phyloP scores from a whole-genome alignment of 2,113 vertebrate species.

The Leptocoma aspasia region DNA sequence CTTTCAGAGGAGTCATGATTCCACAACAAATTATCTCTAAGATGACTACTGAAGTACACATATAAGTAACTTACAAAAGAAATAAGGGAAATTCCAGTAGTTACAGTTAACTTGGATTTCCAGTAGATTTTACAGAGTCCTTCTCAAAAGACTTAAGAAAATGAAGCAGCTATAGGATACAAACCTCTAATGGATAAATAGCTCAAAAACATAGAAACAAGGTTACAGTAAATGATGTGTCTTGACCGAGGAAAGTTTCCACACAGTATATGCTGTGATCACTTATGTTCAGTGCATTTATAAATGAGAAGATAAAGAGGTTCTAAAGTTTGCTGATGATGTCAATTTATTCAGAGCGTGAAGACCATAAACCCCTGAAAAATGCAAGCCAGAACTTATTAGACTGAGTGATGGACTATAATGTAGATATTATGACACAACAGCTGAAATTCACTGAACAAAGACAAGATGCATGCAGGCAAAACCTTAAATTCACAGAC shows the following conservation, averaged over 20 bases:
- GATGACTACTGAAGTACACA: neutral
- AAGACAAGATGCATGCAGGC: neutral
- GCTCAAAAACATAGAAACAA: neutral
- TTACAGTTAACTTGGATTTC: neutral
- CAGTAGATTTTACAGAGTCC: neutral
- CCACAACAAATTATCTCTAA: slow-evolving; percentile 9
- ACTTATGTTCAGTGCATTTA: neutral
- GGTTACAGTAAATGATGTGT: neutral
- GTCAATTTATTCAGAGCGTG: neutral
- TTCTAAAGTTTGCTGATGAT: neutral
- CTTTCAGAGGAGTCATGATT: slow-evolving; percentile 12
- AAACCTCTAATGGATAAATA: neutral
- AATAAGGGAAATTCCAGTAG: slow-evolving; percentile 7
- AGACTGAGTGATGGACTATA: neutral
- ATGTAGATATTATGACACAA: neutral
- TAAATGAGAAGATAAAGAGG: neutral
- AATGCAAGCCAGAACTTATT: neutral
- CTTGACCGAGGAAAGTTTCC: neutral
- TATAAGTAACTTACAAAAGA: neutral
- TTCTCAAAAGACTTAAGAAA: neutral
- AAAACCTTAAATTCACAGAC: neutral
- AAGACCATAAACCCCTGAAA: neutral
- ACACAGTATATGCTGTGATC: neutral
- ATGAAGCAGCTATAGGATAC: neutral
- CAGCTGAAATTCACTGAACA: neutral